Evolutionary conservation across 2,113 vertebrate genomes (phyloP).

Genomic region (Odobenus rosmarus): DNA sequence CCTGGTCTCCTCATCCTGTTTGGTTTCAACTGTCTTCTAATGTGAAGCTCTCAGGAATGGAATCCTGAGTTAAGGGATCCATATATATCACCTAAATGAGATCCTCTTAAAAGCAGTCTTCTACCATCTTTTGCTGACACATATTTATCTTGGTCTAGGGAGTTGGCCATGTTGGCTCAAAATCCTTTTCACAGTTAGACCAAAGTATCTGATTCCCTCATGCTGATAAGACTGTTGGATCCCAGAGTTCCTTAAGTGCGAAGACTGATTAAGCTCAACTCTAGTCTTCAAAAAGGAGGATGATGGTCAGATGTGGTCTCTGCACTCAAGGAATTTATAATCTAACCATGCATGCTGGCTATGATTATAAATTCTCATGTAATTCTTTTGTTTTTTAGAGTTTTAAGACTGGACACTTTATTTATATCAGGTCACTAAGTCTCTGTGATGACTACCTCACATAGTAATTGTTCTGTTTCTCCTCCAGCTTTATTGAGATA

Average conservation of each 20-base stretch:
- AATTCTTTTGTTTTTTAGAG: not conserved
- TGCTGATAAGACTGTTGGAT: not conserved
- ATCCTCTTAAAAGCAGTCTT: not conserved
- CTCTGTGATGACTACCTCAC: not conserved
- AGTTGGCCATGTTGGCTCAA: not conserved
- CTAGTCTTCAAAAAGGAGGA: not conserved
- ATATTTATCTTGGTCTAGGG: not conserved
- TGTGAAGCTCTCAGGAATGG: not conserved
- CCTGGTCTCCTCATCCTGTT: not conserved
- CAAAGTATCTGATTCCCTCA: not conserved
- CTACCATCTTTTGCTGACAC: not conserved
- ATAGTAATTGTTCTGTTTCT: not conserved
- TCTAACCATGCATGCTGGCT: not conserved
- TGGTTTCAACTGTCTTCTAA: not conserved
- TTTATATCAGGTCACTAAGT: not conserved
- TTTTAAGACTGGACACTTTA: not conserved
- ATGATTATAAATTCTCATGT: not conserved
- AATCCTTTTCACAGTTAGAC: not conserved
- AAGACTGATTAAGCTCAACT: not conserved
- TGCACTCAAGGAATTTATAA: not conserved
- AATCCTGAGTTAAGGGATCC: not conserved
- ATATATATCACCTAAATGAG: not conserved
- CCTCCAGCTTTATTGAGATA: not conserved
- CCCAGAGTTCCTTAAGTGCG: not conserved
- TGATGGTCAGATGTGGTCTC: conserved; percentile 1